These are phyloP conservation scores for Boulengeromyrus knoepffleri DNA, from an alignment of 2,113 vertebrate species.

Conservation along the genomic window DNA sequence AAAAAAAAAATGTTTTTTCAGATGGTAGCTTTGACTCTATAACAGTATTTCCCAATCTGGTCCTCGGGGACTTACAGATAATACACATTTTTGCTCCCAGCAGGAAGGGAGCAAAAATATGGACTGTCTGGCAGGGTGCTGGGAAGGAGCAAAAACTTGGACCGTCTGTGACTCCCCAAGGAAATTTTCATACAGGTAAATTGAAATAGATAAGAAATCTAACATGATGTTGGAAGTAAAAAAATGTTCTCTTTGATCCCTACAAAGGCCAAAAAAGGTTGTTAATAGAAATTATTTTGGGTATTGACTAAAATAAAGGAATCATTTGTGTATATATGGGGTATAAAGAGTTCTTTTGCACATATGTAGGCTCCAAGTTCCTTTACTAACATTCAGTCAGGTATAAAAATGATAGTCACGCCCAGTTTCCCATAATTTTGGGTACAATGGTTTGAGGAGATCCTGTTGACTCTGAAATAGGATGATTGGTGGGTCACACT, in stretches of 20 bases:
- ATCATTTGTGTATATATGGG: not conserved
- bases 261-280: not conserved
- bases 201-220: not conserved
- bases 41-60: not conserved
- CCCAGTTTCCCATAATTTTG: not conserved
- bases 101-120: not conserved
- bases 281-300: not conserved
- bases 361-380: not conserved
- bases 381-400: not conserved
- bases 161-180: not conserved
- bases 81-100: not conserved
- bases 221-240: not conserved
- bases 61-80: not conserved
- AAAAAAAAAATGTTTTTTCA: not conserved
- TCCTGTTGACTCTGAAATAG: not conserved
- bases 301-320: not conserved
- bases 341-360: not conserved
- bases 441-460: not conserved
- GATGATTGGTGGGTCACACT: not conserved
- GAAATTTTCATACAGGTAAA: constrained; percentile 48
- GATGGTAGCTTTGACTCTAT: not conserved
- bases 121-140: no score
- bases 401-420: not conserved
- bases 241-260: not conserved
- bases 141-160: not conserved